A percentile compares a stretch with the other conserved stretches of the same genome.
Conservation (phyloP, 1,140 invertebrate genomes). For the Zaprionus nigranus region DNA sequence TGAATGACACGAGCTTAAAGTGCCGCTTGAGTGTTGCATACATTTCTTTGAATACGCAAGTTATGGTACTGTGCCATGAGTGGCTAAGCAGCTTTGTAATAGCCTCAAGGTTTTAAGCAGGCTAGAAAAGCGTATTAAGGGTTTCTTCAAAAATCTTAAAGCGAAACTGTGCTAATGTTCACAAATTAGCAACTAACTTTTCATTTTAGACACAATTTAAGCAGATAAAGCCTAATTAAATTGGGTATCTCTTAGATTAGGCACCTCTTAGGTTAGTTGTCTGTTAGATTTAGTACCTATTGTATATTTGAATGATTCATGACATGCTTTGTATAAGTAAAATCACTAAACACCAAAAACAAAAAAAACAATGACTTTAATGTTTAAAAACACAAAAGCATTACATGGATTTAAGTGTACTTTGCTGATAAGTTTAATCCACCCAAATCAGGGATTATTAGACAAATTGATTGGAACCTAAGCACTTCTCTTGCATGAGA, state of each 20-base stretch:
- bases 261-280: no score
- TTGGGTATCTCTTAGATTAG: no score
- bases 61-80: not conserved
- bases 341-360: no score
- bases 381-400: not conserved
- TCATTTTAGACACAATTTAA: no score
- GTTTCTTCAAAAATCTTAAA: not conserved
- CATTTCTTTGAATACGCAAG: not conserved
- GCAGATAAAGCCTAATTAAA: no score
- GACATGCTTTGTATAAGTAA: no score
- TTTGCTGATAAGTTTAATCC: not conserved
- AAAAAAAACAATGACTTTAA: not conserved
- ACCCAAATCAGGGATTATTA: not conserved
- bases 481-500: not conserved
- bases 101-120: not conserved
- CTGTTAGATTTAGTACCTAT: no score
- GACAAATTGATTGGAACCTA: not conserved
- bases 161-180: not conserved
- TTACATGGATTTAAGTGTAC: not conserved
- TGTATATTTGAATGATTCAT: no score
- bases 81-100: not conserved
- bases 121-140: not conserved
- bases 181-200: no score
- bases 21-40: not conserved
- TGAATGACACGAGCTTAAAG: constrained; percentile 15